Evolutionary conservation across 2,797 vertebrate species (phyloP), one percentile per base, ranked within the genome.

Genomic region (Malacoraja senta): DNA sequence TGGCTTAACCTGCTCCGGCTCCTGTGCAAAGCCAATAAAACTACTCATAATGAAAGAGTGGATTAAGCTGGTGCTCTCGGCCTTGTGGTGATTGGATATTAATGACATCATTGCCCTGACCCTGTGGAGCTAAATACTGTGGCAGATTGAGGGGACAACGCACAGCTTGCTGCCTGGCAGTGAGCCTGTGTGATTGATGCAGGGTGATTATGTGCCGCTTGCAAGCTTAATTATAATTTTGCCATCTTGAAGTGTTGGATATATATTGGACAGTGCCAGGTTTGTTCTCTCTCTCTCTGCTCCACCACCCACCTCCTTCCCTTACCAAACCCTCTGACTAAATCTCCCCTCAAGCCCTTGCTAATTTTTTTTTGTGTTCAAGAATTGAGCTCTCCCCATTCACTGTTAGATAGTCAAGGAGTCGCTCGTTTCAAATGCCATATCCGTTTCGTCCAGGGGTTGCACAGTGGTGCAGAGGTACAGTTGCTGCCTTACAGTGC

Each of bases 101-200:
- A 95, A 97, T 97, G 97, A 97, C 97, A 97, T 97, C 97, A 97
- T 97, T 95, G 94, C 95, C 94, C 95, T 97, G 96, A 26, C 15
- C 72, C 68, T 61, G 35, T 53, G 21, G 84, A 88, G 84, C 84
- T 88, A 97, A 95, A 91, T 94, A 94, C 96, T 96, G 95, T 97
- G 96, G 96, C 95, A 96, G 96, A 95, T 95, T 93, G 94, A 95
- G 93, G 95, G 96, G 94, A 95, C 94, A 96, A 96, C 97, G 97
- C 97, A 96, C 95, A 95, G 94, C 94, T 94, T 94, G 95, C 94
- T 96, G 96, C 94, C 95, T 94, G 94, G 94, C 94, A 94, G 95
- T 93, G 93, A 92, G 44, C 10, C 93, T 72, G 78, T 93, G 92
- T 72, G 78, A 93, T 77, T 93, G 84, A 38, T 68, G 90, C 90